Evolutionary conservation across 2,888 invertebrate species (phyloP).

Genomic region (Escarpia spicata): DNA sequence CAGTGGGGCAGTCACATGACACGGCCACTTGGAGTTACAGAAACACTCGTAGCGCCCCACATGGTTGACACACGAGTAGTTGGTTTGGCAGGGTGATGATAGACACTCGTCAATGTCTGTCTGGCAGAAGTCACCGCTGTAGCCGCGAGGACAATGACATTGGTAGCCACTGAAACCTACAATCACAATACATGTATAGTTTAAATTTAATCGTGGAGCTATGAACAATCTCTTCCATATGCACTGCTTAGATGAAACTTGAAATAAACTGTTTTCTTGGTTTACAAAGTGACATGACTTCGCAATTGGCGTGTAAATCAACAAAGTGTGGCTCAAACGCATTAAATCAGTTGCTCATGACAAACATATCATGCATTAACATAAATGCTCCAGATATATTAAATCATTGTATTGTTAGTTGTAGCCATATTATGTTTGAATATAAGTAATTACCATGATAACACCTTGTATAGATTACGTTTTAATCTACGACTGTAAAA

Average conservation of each 20-base stretch:
- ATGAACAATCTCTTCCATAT: background rate
- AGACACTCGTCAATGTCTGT: background rate
- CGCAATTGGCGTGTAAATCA: no score
- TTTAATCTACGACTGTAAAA: background rate
- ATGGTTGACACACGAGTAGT: conserved; percentile 9
- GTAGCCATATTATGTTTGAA: background rate
- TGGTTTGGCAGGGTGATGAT: background rate
- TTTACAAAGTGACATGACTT: background rate
- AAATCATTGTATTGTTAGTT: background rate
- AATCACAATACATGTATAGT: background rate
- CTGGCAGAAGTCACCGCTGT: background rate
- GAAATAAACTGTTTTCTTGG: background rate
- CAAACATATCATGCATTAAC: no score
- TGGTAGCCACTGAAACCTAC: background rate
- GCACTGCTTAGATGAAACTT: background rate
- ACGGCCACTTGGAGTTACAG: background rate
- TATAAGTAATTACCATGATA: background rate
- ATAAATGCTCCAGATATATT: background rate
- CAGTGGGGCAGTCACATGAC: conserved; percentile 5
- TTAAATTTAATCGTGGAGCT: no score
- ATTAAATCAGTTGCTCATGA: no score
- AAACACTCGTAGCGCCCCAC: background rate
- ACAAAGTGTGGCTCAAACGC: no score
- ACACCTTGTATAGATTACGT: background rate
- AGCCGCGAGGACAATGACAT: background rate